These are phyloP conservation scores for Heteromormyrus szaboi DNA, from an alignment of 2,797 vertebrate species.

Conservation along the genomic window DNA sequence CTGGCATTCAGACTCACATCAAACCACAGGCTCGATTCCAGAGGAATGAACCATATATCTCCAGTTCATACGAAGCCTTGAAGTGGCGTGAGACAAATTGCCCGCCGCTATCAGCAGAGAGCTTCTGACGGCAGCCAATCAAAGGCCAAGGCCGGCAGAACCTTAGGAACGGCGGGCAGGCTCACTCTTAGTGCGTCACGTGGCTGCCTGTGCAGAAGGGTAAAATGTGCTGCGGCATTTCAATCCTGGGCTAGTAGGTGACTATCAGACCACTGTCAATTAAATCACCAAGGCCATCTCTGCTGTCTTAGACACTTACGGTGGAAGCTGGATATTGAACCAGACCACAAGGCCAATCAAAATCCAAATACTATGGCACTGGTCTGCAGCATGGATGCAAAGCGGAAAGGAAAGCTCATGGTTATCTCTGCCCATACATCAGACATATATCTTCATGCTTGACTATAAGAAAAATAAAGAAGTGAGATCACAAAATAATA, in stretches of 20 bases:
- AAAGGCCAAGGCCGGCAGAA: conserved; percentile 41
- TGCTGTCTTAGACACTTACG: background rate
- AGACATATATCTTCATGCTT: background rate
- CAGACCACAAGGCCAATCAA: background rate
- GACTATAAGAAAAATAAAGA: background rate
- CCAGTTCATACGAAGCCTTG: conserved; percentile 32
- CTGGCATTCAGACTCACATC: conserved; percentile 7
- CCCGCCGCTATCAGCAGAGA: conserved; percentile 22
- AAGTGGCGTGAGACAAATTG: conserved; percentile 24
- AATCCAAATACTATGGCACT: background rate
- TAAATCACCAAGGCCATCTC: background rate
- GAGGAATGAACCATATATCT: conserved; percentile 18
- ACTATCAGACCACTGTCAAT: conserved; percentile 18
- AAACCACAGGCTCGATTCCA: conserved; percentile 16
- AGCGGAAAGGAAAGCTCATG: background rate
- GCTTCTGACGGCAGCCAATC: conserved; percentile 38
- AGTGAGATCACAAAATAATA: background rate
- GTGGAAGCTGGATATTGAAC: background rate
- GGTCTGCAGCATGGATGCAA: background rate
- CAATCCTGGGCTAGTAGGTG: background rate
- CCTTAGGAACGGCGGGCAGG: conserved; percentile 41
- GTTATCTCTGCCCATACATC: background rate
- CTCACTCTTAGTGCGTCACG: conserved; percentile 41
- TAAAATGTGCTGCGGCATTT: background rate
- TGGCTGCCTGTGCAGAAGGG: conserved; percentile 2